Conservation (phyloP, 2,113 vertebrate species). For the Orthonyx spaldingii region DNA sequence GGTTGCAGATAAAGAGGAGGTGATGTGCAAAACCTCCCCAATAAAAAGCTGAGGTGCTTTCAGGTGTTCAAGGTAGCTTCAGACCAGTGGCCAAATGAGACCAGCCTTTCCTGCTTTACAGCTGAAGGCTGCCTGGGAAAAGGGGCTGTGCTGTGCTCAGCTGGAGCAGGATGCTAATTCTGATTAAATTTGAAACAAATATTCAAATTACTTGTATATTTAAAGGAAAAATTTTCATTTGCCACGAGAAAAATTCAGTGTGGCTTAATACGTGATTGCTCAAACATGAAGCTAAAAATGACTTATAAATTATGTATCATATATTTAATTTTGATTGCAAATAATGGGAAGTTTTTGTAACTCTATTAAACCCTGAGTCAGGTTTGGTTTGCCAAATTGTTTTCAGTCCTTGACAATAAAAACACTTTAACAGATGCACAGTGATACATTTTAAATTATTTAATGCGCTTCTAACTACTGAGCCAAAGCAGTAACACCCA, state of each 20-base stretch:
- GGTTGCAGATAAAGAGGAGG: not conserved
- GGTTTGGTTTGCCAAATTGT: not conserved
- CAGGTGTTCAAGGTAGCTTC: not conserved
- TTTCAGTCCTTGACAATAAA: not conserved
- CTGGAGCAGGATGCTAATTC: not conserved
- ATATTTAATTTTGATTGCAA: not conserved
- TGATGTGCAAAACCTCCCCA: not conserved
- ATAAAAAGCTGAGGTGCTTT: not conserved
- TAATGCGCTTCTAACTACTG: not conserved
- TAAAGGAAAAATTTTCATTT: not conserved
- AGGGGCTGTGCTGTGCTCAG: not conserved
- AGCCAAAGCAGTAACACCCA: not conserved
- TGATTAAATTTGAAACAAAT: not conserved
- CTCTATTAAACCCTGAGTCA: not conserved
- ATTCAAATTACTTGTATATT: not conserved
- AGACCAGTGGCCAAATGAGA: not conserved
- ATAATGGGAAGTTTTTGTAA: not conserved
- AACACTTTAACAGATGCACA: not conserved
- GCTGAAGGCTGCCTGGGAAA: not conserved
- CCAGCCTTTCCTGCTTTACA: not conserved
- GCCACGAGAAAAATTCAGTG: accelerated
- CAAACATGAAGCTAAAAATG: not conserved
- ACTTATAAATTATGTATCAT: not conserved
- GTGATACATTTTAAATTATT: not conserved
- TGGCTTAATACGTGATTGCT: not conserved